These are phyloP conservation scores for Galeopterus variegatus DNA, from an alignment of 2,113 vertebrate species.

Conservation along the genomic window DNA sequence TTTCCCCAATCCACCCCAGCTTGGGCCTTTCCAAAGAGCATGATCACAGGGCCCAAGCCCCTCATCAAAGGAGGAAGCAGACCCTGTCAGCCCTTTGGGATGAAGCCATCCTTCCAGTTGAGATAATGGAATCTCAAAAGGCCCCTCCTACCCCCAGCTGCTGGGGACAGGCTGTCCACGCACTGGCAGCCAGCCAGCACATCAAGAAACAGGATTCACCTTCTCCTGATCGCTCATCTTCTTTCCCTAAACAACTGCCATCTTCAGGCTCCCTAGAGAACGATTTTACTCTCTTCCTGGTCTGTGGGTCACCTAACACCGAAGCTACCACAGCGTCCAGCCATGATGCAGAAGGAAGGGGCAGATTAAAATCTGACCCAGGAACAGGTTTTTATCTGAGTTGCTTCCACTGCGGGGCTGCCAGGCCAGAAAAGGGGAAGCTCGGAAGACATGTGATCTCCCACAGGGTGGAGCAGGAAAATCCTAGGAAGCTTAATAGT, in stretches of 20 bases:
- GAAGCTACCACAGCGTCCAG: background rate
- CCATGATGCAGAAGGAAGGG: background rate
- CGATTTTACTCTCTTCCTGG: background rate
- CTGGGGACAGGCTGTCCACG: no score
- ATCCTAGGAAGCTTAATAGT: background rate
- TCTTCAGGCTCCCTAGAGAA: background rate
- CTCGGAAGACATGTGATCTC: conserved; percentile 13
- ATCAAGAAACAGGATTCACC: background rate
- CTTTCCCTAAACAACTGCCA: background rate
- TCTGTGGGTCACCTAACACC: background rate
- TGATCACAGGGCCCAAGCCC: background rate
- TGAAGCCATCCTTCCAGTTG: background rate
- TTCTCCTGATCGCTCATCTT: background rate
- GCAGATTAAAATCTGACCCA: background rate
- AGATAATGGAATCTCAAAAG: background rate
- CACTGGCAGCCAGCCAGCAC: no score
- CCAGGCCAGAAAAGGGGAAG: background rate
- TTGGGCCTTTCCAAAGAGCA: background rate
- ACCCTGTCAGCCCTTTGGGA: background rate
- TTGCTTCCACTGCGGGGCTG: background rate
- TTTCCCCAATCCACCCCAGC: background rate
- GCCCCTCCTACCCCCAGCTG: background rate
- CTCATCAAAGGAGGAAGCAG: background rate
- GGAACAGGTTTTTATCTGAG: background rate
- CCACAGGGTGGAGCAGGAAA: background rate